Percentiles rank a stretch among this genome's conserved stretches.
Evolutionary conservation across 2,797 vertebrate genomes (phyloP).

Genomic region (Sternotherus odoratus): DNA sequence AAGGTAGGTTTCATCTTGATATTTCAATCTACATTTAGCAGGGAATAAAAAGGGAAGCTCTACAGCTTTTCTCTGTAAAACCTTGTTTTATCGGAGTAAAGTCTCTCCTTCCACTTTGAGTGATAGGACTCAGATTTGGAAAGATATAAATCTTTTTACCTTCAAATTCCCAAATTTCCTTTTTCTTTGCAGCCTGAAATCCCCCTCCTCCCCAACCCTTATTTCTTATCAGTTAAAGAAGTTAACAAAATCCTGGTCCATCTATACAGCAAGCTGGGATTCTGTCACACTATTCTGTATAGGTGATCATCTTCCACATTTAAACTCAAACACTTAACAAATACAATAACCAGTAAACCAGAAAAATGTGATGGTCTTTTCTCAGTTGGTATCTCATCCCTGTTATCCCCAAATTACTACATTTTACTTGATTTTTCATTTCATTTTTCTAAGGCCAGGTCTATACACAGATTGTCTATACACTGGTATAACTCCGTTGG

Average conservation of each 20-base stretch:
- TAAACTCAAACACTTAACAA: conserved; percentile 8
- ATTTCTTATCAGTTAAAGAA: conserved; percentile 31
- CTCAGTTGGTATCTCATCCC: not conserved
- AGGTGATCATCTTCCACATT: not conserved
- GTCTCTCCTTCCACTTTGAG: not conserved
- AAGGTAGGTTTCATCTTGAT: conserved; percentile 19
- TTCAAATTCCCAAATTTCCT: conserved; percentile 39
- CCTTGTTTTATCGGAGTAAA: not conserved
- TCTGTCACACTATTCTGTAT: conserved; percentile 16
- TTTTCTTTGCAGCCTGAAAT: not conserved
- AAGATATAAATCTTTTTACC: conserved; percentile 15
- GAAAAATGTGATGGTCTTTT: not conserved
- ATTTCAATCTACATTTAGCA: conserved; percentile 28
- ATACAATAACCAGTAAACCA: conserved; percentile 5
- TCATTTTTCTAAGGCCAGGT: not conserved
- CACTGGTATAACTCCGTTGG: not conserved
- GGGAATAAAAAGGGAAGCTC: not conserved
- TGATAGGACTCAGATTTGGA: not conserved
- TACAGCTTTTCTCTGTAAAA: not conserved
- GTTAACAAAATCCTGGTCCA: conserved; percentile 45
- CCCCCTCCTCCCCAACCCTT: conserved; percentile 21
- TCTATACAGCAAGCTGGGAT: conserved; percentile 7
- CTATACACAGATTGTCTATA: accelerated
- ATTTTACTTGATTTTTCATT: not conserved
- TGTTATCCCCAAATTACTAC: not conserved